phyloP scores from a whole-genome alignment of 2,113 vertebrate species.

The Perognathus longimembris region DNA sequence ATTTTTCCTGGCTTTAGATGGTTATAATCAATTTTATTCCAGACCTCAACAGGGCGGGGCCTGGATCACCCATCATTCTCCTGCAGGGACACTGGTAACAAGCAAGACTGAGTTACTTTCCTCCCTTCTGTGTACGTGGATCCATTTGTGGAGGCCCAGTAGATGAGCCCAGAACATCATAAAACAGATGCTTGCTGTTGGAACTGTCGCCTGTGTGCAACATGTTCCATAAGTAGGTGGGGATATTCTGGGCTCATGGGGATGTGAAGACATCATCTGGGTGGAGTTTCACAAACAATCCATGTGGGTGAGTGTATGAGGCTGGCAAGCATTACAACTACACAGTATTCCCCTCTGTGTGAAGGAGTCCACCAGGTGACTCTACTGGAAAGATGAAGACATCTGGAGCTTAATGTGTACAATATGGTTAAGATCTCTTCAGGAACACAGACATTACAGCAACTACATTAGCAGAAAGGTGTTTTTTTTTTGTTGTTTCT shows the following conservation, averaged over 20 bases:
- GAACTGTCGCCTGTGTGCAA: constrained; percentile 28
- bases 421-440: background rate
- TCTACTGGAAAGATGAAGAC: background rate
- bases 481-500: no score
- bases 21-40: constrained; percentile 66
- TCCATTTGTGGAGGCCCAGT: constrained; percentile 40
- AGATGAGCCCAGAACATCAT: constrained; percentile 58
- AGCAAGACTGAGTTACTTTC: constrained; percentile 69
- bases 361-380: background rate
- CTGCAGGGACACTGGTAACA: constrained; percentile 55
- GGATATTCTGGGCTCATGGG: constrained; percentile 44
- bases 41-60: constrained; percentile 21
- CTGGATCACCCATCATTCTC: background rate
- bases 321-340: background rate
- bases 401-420: background rate
- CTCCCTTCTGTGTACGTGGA: constrained; percentile 6
- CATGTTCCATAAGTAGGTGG: constrained; percentile 5
- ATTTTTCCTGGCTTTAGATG: constrained; percentile 58
- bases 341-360: background rate
- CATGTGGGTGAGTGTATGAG: constrained; percentile 14
- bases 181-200: constrained; percentile 71
- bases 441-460: background rate
- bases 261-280: background rate
- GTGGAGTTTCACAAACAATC: constrained; percentile 48
- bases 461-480: background rate